Conservation (phyloP, 92 coral and sea anemone genomes). For the Epizoanthus stellaris region DNA sequence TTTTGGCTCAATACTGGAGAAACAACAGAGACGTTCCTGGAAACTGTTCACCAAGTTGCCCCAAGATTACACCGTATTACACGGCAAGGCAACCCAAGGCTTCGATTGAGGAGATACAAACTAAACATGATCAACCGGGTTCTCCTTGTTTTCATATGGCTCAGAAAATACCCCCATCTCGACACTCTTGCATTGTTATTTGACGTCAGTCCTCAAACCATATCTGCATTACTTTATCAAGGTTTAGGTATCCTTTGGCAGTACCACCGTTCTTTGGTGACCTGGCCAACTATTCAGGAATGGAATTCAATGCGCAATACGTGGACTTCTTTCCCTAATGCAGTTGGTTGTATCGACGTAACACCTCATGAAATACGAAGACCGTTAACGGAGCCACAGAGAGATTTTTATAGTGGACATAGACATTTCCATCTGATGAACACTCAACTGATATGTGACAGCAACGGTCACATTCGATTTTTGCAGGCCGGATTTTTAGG, state of each 20-base stretch:
- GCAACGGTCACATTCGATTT: slow-evolving; percentile 43
- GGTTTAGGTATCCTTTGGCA: slow-evolving; percentile 19
- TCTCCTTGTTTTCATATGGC: slow-evolving; percentile 34
- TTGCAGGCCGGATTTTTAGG: slow-evolving; percentile 50
- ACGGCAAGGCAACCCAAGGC: slow-evolving; percentile 29
- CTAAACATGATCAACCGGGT: slow-evolving; percentile 30
- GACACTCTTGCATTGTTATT: slow-evolving; percentile 49
- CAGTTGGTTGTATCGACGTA: slow-evolving; percentile 6
- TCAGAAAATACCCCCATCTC: slow-evolving; percentile 52
- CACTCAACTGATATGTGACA: slow-evolving; percentile 45
- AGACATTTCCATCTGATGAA: slow-evolving; percentile 31
- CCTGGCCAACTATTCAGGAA: slow-evolving; percentile 33
- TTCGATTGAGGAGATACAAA: slow-evolving; percentile 29
- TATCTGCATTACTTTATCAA: slow-evolving; percentile 41
- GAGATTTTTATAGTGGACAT: slow-evolving; percentile 19
- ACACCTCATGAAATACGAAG: not conserved
- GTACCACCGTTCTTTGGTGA: slow-evolving; percentile 5
- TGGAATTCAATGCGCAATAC: slow-evolving; percentile 41
- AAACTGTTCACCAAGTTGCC: slow-evolving; percentile 27
- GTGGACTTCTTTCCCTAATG: slow-evolving; percentile 24
- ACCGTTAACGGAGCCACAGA: slow-evolving; percentile 5
- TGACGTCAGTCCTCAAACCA: slow-evolving; percentile 52
- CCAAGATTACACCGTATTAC: slow-evolving; percentile 28
- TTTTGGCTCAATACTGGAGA: slow-evolving; percentile 26
- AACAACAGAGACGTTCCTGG: slow-evolving; percentile 41